phyloP scores from a whole-genome alignment of 2,797 vertebrate species.

The Psittacula echo region DNA sequence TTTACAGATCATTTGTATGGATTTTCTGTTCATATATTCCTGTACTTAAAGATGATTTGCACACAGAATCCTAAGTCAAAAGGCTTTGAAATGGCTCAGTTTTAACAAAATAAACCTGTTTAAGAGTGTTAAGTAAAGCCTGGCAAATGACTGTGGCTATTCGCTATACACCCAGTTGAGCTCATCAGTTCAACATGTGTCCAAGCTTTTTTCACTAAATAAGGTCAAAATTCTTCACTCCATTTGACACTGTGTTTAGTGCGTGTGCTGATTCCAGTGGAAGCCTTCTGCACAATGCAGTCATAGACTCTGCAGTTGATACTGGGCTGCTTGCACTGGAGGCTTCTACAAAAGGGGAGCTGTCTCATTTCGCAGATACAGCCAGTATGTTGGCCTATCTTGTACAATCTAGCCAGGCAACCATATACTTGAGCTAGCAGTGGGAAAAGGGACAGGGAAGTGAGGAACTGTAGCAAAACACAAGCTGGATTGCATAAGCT shows the following conservation, averaged over 20 bases:
- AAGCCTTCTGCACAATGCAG: not conserved
- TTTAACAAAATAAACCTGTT: not conserved
- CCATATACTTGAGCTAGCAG: not conserved
- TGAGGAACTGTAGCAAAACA: not conserved
- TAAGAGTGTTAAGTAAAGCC: not conserved
- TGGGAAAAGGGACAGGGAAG: not conserved
- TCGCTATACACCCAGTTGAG: not conserved
- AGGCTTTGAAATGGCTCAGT: not conserved
- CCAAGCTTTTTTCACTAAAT: constrained; percentile 8
- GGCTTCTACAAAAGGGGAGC: not conserved
- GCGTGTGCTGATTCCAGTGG: not conserved
- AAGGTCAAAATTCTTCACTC: not conserved
- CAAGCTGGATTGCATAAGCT: not conserved
- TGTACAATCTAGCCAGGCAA: not conserved
- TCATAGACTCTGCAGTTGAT: accelerated
- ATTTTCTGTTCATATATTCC: not conserved
- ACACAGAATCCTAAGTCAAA: not conserved
- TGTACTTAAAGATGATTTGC: not conserved
- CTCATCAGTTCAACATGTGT: not conserved
- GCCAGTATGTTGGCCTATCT: not conserved
- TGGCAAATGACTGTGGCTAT: not conserved
- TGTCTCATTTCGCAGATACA: not conserved
- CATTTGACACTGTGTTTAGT: accelerated
- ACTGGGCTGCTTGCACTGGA: not conserved
- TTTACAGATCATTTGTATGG: not conserved